Evolutionary conservation across 1,140 invertebrate species (phyloP).

Genomic region (Trachymyrmex septentrionalis): DNA sequence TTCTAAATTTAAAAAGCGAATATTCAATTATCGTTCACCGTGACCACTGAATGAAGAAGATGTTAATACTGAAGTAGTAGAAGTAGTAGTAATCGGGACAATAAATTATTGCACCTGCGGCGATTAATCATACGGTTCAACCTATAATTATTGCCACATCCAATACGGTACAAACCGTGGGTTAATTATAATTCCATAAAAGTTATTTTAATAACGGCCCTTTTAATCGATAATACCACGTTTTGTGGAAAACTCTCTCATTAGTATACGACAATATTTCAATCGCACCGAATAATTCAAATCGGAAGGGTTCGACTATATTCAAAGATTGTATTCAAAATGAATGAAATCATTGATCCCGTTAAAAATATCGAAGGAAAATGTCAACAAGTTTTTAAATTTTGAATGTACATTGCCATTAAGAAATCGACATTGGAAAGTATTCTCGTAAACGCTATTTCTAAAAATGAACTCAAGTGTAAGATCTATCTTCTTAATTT

Average conservation of each 20-base stretch:
- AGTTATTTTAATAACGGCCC: constrained; percentile 46
- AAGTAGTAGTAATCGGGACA: constrained; percentile 63
- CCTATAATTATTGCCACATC: constrained; percentile 69
- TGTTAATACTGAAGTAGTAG: constrained; percentile 61
- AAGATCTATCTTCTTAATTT: not conserved
- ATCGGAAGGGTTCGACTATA: not conserved
- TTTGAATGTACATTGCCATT: not conserved
- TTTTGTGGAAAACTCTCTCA: constrained; percentile 39
- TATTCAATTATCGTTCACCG: constrained; percentile 49
- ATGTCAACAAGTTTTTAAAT: constrained; percentile 7
- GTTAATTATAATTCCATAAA: constrained; percentile 69
- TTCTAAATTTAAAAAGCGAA: constrained; percentile 17
- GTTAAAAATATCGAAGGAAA: constrained; percentile 18
- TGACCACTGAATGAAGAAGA: constrained; percentile 67
- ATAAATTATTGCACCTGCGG: constrained; percentile 72
- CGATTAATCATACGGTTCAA: constrained; percentile 70
- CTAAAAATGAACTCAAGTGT: not conserved
- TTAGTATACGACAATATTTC: constrained; percentile 31
- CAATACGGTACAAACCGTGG: constrained; percentile 15
- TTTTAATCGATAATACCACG: constrained; percentile 40
- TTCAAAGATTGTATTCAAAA: not conserved
- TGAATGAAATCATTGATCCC: not conserved
- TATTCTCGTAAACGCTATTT: not conserved
- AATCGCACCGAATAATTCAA: constrained; percentile 21
- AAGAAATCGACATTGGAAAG: not conserved